These are phyloP conservation scores for Diarsia dahlii DNA, from an alignment of 2,888 invertebrate genomes.

Conservation along the genomic window DNA sequence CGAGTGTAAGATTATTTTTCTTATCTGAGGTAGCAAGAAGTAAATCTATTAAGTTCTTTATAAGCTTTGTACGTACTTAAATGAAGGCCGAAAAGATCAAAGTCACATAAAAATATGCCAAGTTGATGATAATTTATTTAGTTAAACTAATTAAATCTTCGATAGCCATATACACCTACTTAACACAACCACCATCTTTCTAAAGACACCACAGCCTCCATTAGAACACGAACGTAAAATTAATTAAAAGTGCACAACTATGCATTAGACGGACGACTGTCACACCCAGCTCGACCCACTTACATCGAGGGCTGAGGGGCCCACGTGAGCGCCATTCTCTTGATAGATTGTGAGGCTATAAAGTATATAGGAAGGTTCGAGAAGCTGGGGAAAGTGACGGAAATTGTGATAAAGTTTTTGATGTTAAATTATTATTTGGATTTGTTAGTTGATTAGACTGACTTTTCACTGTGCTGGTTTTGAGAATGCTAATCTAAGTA, in stretches of 20 bases:
- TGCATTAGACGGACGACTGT: slow-evolving; percentile 73
- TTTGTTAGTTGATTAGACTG: background rate
- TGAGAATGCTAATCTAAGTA: no score
- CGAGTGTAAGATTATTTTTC: no score
- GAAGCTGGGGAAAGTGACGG: slow-evolving; percentile 11
- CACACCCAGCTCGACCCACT: slow-evolving; percentile 80
- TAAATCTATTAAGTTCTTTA: background rate
- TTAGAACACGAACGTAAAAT: slow-evolving; percentile 67
- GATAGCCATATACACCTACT: slow-evolving; percentile 1
- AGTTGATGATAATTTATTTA: background rate
- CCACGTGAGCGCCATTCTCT: slow-evolving; percentile 66
- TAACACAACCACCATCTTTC: background rate
- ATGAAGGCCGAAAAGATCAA: background rate
- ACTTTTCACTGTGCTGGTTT: no score
- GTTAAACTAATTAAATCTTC: background rate
- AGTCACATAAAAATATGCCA: background rate
- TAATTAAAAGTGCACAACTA: slow-evolving; percentile 78
- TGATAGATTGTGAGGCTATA: slow-evolving; percentile 51
- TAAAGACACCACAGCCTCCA: slow-evolving; percentile 18
- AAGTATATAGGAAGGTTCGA: slow-evolving; percentile 33
- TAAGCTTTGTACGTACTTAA: background rate
- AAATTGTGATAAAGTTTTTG: background rate
- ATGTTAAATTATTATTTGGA: background rate
- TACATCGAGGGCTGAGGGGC: slow-evolving; percentile 71
- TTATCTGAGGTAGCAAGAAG: background rate